phyloP scores from a whole-genome alignment of 2,797 vertebrate genomes.

The Fistularia commersonii region DNA sequence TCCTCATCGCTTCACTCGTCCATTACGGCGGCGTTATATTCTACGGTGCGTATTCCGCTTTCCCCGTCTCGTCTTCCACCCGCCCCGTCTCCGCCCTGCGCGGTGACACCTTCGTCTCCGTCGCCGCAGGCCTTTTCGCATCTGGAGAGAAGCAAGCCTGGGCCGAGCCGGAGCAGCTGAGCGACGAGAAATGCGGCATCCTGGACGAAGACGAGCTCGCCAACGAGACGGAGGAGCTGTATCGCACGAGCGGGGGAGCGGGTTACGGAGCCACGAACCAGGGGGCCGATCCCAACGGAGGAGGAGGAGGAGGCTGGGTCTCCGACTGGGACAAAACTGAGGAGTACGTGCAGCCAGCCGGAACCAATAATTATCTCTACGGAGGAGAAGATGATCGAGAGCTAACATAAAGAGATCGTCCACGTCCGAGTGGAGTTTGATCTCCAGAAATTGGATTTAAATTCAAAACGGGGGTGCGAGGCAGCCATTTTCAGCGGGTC shows the following conservation, averaged over 20 bases:
- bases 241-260: slow-evolving; percentile 51
- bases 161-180: slow-evolving; percentile 90
- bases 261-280: slow-evolving; percentile 70
- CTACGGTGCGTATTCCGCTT: slow-evolving; percentile 74
- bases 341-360: slow-evolving; percentile 72
- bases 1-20: slow-evolving; percentile 91
- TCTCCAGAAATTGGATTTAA: slow-evolving; percentile 1
- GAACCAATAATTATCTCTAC: slow-evolving; percentile 68
- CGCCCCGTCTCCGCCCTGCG: no score
- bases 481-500: slow-evolving; percentile 29
- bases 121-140: slow-evolving; percentile 80
- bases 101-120: background rate
- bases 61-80: background rate
- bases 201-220: slow-evolving; percentile 75
- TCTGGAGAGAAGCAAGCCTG: slow-evolving; percentile 94
- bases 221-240: slow-evolving; percentile 76
- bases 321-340: slow-evolving; percentile 77
- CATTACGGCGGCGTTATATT: slow-evolving; percentile 91
- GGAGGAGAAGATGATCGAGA: slow-evolving; percentile 53
- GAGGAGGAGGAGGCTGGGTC: slow-evolving; percentile 66
- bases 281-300: slow-evolving; percentile 64
- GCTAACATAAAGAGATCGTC: slow-evolving; percentile 38
- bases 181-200: slow-evolving; percentile 86
- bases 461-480: background rate
- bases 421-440: background rate